Base-by-base conservation (phyloP, 2,888 invertebrate genomes). In the Pollenia labialis region DNA sequence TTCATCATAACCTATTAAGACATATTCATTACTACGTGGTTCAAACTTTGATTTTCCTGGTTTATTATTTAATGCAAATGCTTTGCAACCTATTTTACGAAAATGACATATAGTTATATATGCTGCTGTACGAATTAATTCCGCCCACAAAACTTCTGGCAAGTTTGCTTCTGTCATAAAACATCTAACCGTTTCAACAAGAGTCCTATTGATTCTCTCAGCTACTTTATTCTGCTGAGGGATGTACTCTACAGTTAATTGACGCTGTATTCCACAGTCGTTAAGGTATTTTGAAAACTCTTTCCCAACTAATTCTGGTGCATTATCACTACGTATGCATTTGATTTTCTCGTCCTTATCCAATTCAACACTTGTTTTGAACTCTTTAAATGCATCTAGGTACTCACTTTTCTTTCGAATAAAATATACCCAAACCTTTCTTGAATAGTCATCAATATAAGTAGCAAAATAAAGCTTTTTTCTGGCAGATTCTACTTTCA, bases 301-400 rank as follows among this genome's bases (percentile, higher is more conserved):
- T 64, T 64, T 64, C 40, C 46, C 64, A 40, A 52, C 68, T 16
- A 64, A 14, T 64, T 74, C 74, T 9, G 18, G 50, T 40, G 60
- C 71, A n/a, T 74, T 81, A 12, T 75, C 81, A 46, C 64, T 56
- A 44, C 75, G 32, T n/a, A 64, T 14, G 42, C 16, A 62, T 54
- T 81, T 56, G 3, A 81, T 77, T n/a, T 60, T 76, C 18, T 11
- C 18, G 44, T 12, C 48, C 32, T 18, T 60, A 64, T 14, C 11
- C 56, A 69, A 42, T 50, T 56, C 18, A 71, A 60, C 46, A 18
- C 2, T 18, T 18, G 18, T 2, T 18, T 18, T 18, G 18, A 18
- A 18, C 18, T 18, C 18, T 18, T 18, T 18, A 18, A 18, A 18
- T 18, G 18, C 18, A 18, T 18, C 18, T 18, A 18, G 32, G 14